These are phyloP conservation scores for Zaprionus capensis DNA, from an alignment of 1,140 invertebrate species.

Conservation along the genomic window DNA sequence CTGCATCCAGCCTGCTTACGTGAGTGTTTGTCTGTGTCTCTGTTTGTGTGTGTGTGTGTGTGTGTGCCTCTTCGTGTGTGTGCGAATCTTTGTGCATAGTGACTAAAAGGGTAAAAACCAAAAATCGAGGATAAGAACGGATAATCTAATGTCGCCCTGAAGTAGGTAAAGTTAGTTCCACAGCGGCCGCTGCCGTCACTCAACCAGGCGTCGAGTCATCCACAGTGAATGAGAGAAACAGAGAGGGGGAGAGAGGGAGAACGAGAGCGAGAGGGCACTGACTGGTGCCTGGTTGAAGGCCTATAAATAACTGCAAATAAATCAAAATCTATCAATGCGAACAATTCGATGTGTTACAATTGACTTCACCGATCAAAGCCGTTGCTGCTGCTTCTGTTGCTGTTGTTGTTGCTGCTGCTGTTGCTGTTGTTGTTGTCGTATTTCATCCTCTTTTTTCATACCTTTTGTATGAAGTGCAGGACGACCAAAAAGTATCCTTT, in stretches of 20 bases:
- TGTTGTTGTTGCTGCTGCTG: slow-evolving; percentile 29
- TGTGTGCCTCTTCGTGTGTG: slow-evolving; percentile 14
- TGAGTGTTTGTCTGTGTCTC: background rate
- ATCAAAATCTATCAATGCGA: slow-evolving; percentile 83
- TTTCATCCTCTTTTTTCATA: slow-evolving; percentile 70
- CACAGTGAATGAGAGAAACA: background rate
- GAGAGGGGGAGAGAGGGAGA: background rate
- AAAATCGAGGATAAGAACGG: slow-evolving; percentile 82
- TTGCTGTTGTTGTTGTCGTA: slow-evolving; percentile 40
- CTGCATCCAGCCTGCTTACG: slow-evolving; percentile 11
- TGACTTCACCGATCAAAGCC: slow-evolving; percentile 83
- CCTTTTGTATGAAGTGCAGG: slow-evolving; percentile 77
- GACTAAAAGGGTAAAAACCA: slow-evolving; percentile 72
- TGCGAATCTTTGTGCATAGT: slow-evolving; percentile 40
- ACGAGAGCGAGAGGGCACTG: slow-evolving; percentile 6
- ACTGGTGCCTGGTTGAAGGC: slow-evolving; percentile 50
- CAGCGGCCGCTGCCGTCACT: slow-evolving; percentile 34
- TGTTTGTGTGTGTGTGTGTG: slow-evolving; percentile 24
- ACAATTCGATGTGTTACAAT: slow-evolving; percentile 83
- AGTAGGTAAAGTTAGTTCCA: slow-evolving; percentile 63
- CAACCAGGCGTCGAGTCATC: slow-evolving; percentile 68
- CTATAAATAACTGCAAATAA: slow-evolving; percentile 83
- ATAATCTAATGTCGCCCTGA: slow-evolving; percentile 78
- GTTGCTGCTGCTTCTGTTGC: slow-evolving; percentile 46
- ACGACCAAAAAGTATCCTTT: slow-evolving; percentile 79